Evolutionary conservation across 2,797 vertebrate genomes (phyloP).

Genomic region (Acridotheres tristis): DNA sequence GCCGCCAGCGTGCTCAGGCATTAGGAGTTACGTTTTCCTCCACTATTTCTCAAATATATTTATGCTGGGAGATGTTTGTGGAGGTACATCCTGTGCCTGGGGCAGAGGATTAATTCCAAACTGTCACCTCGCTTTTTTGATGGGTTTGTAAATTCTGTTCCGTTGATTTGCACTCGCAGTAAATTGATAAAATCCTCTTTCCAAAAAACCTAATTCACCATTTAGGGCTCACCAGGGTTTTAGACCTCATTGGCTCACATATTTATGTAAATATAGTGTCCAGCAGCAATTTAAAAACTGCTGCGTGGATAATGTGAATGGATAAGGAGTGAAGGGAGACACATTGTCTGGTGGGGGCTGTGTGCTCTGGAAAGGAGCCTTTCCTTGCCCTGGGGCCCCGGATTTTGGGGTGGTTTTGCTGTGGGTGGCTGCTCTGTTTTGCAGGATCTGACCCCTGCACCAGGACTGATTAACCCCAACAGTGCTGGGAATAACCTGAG

Average conservation of each 20-base stretch:
- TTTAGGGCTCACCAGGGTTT: conserved; percentile 21
- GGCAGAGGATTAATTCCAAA: conserved; percentile 44
- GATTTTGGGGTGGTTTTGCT: neutral
- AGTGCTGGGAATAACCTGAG: neutral
- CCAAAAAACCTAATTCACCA: neutral
- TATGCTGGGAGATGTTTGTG: conserved; percentile 53
- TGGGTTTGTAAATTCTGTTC: conserved; percentile 58
- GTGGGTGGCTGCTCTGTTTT: neutral
- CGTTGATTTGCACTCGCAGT: conserved; percentile 30
- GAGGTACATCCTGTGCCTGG: conserved; percentile 39
- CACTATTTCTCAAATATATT: conserved; percentile 52
- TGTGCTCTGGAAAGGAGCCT: neutral
- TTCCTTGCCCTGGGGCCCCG: rapidly evolving
- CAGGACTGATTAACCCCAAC: rapidly evolving
- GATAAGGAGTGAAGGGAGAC: neutral
- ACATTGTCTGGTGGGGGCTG: neutral
- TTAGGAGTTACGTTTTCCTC: conserved; percentile 56
- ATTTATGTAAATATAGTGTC: conserved; percentile 43
- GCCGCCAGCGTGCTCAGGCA: conserved; percentile 34
- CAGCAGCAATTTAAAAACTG: conserved; percentile 11
- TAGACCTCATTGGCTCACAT: conserved; percentile 21
- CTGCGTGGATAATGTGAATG: neutral
- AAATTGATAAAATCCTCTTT: conserved; percentile 30
- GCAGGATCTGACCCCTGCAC: neutral
- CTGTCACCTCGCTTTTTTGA: conserved; percentile 33